A percentile compares a stretch with the other conserved stretches of the same genome.
Conservation (phyloP, 2,888 invertebrate genomes). For the Dicycla oo region DNA sequence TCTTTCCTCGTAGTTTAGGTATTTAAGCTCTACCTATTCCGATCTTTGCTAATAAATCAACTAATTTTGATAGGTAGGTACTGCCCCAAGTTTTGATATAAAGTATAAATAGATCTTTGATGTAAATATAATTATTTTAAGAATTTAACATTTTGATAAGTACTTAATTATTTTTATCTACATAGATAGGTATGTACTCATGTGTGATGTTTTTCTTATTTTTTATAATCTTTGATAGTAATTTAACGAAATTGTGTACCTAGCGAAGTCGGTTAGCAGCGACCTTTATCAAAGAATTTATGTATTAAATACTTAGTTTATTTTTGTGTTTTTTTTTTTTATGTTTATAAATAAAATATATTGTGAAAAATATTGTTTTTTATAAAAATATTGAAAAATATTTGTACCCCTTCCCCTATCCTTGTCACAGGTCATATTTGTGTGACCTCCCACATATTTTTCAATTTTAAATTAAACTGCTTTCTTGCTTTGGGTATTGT, state of each 20-base stretch:
- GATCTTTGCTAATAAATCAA: not conserved
- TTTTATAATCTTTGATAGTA: conserved; percentile 7
- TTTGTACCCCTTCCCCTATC: not conserved
- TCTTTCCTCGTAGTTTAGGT: too few species aligned
- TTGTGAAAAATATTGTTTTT: not conserved
- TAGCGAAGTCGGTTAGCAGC: conserved; percentile 41
- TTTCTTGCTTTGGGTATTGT: too few species aligned
- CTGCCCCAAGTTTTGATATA: conserved; percentile 25
- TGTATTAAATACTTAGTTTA: conserved; percentile 49
- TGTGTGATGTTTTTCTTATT: conserved; percentile 30
- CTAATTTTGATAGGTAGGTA: not conserved
- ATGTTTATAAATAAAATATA: conserved; percentile 52
- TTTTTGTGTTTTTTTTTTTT: conserved; percentile 45
- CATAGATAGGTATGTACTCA: conserved; percentile 17
- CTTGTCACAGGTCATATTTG: too few species aligned
- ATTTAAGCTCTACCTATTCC: too few species aligned
- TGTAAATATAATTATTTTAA: conserved; percentile 41
- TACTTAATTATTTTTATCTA: conserved; percentile 26
- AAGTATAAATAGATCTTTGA: conserved; percentile 1
- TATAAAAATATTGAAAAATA: too few species aligned
- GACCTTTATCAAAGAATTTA: conserved; percentile 47
- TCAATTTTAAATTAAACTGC: too few species aligned
- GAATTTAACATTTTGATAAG: conserved; percentile 19
- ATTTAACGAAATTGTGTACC: conserved; percentile 11
- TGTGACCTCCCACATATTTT: too few species aligned